Evolutionary conservation across 2,797 vertebrate genomes (phyloP).

Genomic region (Anas acuta): DNA sequence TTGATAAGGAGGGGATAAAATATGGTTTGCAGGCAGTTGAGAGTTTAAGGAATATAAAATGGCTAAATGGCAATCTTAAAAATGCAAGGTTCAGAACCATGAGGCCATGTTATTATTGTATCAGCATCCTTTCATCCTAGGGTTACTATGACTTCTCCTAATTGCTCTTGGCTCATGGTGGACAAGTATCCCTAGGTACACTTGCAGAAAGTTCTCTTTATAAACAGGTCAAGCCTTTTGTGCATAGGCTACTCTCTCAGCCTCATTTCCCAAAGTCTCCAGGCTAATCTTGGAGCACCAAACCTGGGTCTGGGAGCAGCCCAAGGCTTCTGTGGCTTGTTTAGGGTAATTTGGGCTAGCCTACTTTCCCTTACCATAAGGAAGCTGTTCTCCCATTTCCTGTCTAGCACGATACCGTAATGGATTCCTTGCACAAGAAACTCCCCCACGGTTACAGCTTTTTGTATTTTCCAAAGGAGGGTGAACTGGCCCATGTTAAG

Average conservation of each 20-base stretch:
- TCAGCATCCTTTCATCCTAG: not conserved
- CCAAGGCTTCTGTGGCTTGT: not conserved
- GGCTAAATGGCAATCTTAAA: conserved; percentile 25
- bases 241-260: not conserved
- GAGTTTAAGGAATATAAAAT: conserved; percentile 42
- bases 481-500: not conserved
- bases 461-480: not conserved
- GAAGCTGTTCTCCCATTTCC: not conserved
- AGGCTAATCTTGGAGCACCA: not conserved
- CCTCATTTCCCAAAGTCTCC: not conserved
- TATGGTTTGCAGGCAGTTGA: conserved; percentile 63
- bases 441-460: not conserved
- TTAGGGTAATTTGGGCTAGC: not conserved
- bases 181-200: not conserved
- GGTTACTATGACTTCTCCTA: not conserved
- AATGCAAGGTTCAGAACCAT: conserved; percentile 5
- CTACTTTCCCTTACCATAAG: not conserved
- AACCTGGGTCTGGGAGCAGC: not conserved
- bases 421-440: not conserved
- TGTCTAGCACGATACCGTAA: not conserved
- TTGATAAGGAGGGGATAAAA: conserved; percentile 62
- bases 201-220: not conserved
- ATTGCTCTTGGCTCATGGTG: not conserved
- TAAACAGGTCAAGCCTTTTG: not conserved
- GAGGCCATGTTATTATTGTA: not conserved